Evolutionary conservation across 1,140 invertebrate genomes (phyloP), one percentile per base, ranked within the genome.

Genomic region (Cotesia chilonis): DNA sequence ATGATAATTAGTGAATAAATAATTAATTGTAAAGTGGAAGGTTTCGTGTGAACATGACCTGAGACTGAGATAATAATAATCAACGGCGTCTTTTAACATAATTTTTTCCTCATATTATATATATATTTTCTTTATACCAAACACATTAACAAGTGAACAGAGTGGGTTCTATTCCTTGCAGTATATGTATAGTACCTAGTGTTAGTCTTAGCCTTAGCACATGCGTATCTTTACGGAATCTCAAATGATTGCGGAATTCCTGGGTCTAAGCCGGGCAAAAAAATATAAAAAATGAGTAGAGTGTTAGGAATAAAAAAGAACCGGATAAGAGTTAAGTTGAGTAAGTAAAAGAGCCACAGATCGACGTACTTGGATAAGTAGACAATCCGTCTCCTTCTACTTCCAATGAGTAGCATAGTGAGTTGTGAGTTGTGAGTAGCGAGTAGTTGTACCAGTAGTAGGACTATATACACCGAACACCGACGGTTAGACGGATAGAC

Each of bases 31-130:
- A 28, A 28, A 28, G 54, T 55, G 54, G 54, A 55, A 20, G 12
- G 54, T 55, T 57, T 68, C 67, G 67, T 68, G 67, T 68, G 67
- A 68, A 68, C 67, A 68, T 68, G 67, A 68, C 67, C 67, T 68
- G 51, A 55, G 12, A 6, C 54, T 14, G 5, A n/a, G 5, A 20
- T 5, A 55, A n/a, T 14, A 55, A 20, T 55, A 55, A n/a, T 10
- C 12, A 20, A 55, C n/a, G 12, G 4, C 7, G 2, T 12, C 5
- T 14, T 14, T 14, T n/a, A 12, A 37, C 17, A 55, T 17, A 20
- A 6, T 20, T 36, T 35, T 20, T 61, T 36, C 10, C n/a, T 28
- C 4, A 28, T 28, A 28, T 28, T 28, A 28, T 28, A 20, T 28
- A 20, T 12, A 5, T 61, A 14, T 36, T 61, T 36, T 28, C 59